Percentiles rank a stretch among this genome's conserved stretches.
Evolutionary conservation across 2,888 invertebrate species (phyloP).

Genomic region (Osmoderma eremita): DNA sequence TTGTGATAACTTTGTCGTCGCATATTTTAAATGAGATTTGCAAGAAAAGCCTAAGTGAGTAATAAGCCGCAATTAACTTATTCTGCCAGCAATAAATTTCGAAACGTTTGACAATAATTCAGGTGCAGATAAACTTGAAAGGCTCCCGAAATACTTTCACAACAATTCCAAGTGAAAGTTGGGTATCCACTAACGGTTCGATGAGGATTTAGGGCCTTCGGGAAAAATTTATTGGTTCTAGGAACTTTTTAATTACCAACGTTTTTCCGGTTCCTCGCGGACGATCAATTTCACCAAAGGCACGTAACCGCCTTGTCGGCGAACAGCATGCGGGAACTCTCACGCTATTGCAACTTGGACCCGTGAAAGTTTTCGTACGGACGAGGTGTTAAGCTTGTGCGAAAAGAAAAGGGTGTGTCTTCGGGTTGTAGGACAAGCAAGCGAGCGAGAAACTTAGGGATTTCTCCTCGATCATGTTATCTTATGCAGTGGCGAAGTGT

Average conservation of each 20-base stretch:
- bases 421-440: conserved; percentile 20
- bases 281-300: conserved; percentile 24
- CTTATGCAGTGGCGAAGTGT: background rate
- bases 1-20: no score
- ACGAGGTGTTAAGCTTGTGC: conserved; percentile 9
- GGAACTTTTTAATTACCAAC: conserved; percentile 40
- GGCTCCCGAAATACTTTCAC: conserved; percentile 20
- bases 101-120: conserved; percentile 26
- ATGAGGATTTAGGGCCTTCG: conserved; percentile 32
- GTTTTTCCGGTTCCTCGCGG: conserved; percentile 20
- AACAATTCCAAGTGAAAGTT: conserved; percentile 33
- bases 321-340: conserved; percentile 10
- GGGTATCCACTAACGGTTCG: conserved; percentile 2
- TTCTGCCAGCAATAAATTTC: conserved; percentile 15
- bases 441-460: background rate
- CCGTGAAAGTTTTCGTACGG: conserved; percentile 26
- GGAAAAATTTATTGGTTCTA: conserved; percentile 37
- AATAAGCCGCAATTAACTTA: conserved; percentile 4
- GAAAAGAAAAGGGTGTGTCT: conserved; percentile 8
- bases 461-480: conserved; percentile 10
- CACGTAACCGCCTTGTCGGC: conserved; percentile 4
- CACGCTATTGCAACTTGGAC: conserved; percentile 28
- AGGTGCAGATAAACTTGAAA: background rate
- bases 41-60: background rate
- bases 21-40: no score